Conservation (phyloP, 2,797 vertebrate genomes). For the Poecilia gillii region DNA sequence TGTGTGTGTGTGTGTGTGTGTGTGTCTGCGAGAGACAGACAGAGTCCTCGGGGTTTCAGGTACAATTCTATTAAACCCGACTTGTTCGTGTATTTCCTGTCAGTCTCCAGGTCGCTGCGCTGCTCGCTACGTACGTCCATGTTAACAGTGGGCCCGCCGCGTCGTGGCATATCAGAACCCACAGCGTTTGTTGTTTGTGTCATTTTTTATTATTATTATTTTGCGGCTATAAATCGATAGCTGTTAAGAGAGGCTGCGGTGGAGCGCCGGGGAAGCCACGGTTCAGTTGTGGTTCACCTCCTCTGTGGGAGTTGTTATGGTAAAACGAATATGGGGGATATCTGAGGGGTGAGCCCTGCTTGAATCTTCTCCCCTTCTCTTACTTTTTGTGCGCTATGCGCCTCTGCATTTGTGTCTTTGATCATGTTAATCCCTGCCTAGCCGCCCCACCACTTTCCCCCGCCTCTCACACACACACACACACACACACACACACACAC, state of each 20-base stretch:
- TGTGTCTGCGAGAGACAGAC: conserved; percentile 20
- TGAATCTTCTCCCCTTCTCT: conserved; percentile 65
- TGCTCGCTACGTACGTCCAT: conserved; percentile 28
- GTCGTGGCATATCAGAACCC: conserved; percentile 28
- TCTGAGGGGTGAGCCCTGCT: conserved; percentile 40
- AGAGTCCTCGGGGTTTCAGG: conserved; percentile 71
- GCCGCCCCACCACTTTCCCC: conserved; percentile 38
- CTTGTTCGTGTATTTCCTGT: conserved; percentile 76
- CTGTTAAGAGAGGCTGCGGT: conserved; percentile 54
- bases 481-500: conserved; percentile 34
- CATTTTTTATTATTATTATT: background rate
- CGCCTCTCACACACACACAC: conserved; percentile 44
- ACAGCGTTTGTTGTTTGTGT: conserved; percentile 41
- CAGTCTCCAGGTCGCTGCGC: conserved; percentile 37
- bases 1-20: conserved; percentile 35
- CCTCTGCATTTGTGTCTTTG: conserved; percentile 76
- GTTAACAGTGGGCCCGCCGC: conserved; percentile 37
- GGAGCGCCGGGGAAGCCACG: conserved; percentile 41
- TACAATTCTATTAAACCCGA: conserved; percentile 76
- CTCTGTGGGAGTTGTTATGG: conserved; percentile 70
- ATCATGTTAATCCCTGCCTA: conserved; percentile 79
- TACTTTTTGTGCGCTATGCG: conserved; percentile 62
- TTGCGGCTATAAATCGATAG: conserved; percentile 57
- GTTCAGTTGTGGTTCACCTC: conserved; percentile 71
- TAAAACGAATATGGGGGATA: conserved; percentile 27